Base-by-base conservation (phyloP, 2,888 invertebrate species). In the Dynastes grantii region DNA sequence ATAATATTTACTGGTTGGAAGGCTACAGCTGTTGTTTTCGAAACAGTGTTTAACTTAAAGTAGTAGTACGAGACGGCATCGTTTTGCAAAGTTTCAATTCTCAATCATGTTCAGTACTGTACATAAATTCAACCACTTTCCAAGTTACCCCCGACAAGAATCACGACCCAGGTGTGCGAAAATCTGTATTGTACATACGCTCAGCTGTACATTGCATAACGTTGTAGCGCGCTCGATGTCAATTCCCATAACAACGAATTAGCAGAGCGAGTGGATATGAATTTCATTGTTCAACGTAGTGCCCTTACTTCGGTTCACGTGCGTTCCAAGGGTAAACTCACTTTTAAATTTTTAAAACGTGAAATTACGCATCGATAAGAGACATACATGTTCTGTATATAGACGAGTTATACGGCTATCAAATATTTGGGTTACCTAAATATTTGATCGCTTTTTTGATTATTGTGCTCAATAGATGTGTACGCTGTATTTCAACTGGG, bases 91-190 rank as follows among this genome's bases (percentile, higher is more conserved):
- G 45, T 78, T 78, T 76, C 68, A 68, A 76, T 78, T 76, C 77
- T 61, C 71, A 80, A 78, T 80, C 77, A 81, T 80, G 81, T 76
- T 71, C 80, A 78, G 81, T 79, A 75, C 82, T 82, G 82, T 82
- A 82, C 82, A 65, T 78, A 77, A 80, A 77, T 76, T 79, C 77
- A 82, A 82, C 81, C 80, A 82, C 81, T 83, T 83, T 83, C 81
- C 77, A 79, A 81, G 79, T 81, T 79, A 80, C 82, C 82, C 82
- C 83, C 81, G 82, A 81, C 81, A 79, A 79, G 79, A 81, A 81
- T 83, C 82, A 80, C 81, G 80, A 81, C 79, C 83, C 83, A 83
- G 83, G 83, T 83, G 83, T 83, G 83, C 83, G 80, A 82, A 83
- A 83, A 81, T 83, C 82, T 81, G 82, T 81, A 80, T 80, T 76